Evolutionary conservation across 1,140 invertebrate species (phyloP).

Genomic region (Drosophila cardini): DNA sequence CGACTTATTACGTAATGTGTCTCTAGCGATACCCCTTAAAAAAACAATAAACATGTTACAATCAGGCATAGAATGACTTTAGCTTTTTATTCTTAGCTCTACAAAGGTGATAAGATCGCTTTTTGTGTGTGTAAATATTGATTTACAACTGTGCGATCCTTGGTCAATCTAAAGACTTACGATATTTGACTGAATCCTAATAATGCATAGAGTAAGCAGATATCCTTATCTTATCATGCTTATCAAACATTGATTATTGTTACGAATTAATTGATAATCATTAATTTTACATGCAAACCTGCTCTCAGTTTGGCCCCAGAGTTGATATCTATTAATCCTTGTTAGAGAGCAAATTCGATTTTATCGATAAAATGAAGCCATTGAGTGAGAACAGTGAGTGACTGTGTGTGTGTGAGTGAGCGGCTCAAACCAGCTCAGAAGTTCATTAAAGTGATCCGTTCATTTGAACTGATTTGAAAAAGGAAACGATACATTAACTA

Average conservation of each 20-base stretch:
- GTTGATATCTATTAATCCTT: neutral
- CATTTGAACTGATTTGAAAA: no score
- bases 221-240: neutral
- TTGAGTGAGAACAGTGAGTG: neutral
- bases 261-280: neutral
- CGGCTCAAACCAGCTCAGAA: no score
- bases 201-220: neutral
- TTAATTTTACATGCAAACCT: neutral
- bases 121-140: neutral
- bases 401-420: neutral
- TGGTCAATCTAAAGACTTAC: neutral
- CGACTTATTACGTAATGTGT: constrained; percentile 44
- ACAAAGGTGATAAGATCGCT: constrained; percentile 16
- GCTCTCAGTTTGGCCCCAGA: neutral
- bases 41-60: constrained; percentile 21
- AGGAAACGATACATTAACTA: no score
- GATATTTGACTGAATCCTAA: neutral
- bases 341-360: neutral
- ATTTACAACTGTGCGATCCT: constrained; percentile 5
- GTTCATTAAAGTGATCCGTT: no score
- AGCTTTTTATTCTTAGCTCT: constrained; percentile 19
- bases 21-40: constrained; percentile 15
- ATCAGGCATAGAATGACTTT: constrained; percentile 30
- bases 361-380: constrained; percentile 2
- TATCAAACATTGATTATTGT: neutral